Percentiles rank a stretch among this genome's conserved stretches.
phyloP scores from a whole-genome alignment of 2,888 invertebrate species.

The Aromia moschata region DNA sequence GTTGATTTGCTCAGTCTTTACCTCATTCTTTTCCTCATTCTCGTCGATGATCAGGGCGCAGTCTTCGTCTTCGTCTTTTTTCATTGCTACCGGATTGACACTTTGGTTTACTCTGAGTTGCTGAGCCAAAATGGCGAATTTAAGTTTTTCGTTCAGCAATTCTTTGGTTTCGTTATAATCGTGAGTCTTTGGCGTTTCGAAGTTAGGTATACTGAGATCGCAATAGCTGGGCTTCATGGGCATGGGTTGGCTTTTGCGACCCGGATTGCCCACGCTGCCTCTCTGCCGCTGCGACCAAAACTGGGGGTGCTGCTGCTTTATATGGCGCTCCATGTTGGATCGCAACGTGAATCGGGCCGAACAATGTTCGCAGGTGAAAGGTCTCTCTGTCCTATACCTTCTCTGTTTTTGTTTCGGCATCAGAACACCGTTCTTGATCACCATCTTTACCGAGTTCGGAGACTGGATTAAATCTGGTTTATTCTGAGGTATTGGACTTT shows the following conservation, averaged over 20 bases:
- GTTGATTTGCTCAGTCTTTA: conserved; percentile 43
- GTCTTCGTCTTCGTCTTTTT: conserved; percentile 72
- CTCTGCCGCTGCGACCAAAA: conserved; percentile 85
- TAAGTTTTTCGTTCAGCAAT: conserved; percentile 72
- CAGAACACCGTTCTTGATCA: conserved; percentile 87
- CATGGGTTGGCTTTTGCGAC: conserved; percentile 62
- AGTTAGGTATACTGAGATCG: conserved; percentile 55
- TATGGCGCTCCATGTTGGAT: conserved; percentile 95
- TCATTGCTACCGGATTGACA: conserved; percentile 55
- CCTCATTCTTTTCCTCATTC: conserved; percentile 61
- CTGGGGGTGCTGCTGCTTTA: conserved; percentile 93
- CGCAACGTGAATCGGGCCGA: conserved; percentile 88
- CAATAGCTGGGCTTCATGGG: conserved; percentile 51
- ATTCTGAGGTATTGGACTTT: conserved; percentile 60
- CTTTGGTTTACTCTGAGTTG: conserved; percentile 66
- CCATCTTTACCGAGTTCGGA: conserved; percentile 83
- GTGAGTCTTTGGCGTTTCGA: conserved; percentile 53
- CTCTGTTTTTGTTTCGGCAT: conserved; percentile 94
- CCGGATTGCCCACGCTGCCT: conserved; percentile 66
- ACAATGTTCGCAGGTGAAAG: conserved; percentile 91
- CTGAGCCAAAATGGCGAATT: conserved; percentile 80
- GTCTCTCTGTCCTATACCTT: conserved; percentile 88
- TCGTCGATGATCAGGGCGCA: conserved; percentile 74
- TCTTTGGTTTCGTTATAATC: conserved; percentile 53
- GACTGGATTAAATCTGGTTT: conserved; percentile 67